Percentiles rank a stretch among this genome's conserved stretches.
Evolutionary conservation across 2,113 vertebrate genomes (phyloP).

Genomic region (Cephalopholis sonnerati): DNA sequence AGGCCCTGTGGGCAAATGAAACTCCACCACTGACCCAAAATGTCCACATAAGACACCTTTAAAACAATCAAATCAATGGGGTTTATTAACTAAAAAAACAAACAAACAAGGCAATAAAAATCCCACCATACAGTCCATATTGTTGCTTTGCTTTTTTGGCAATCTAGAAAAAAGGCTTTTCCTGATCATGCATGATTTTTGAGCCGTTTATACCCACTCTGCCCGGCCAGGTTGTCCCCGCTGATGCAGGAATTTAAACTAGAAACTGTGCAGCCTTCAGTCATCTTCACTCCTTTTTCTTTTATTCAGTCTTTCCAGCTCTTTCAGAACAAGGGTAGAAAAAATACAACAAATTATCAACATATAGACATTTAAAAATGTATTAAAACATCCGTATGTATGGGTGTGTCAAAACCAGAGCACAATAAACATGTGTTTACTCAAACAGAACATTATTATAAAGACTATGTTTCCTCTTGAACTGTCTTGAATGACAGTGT

Average conservation of each 20-base stretch:
- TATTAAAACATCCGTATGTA: not conserved
- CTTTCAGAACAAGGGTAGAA: not conserved
- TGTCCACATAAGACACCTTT: too few species aligned
- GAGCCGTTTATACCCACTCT: not conserved
- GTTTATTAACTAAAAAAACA: too few species aligned
- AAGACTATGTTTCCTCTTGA: too few species aligned
- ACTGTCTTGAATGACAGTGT: too few species aligned
- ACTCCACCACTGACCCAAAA: too few species aligned
- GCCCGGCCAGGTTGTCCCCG: not conserved
- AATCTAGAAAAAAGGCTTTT: not conserved
- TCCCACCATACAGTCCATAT: too few species aligned
- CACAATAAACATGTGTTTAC: too few species aligned
- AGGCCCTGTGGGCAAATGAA: too few species aligned
- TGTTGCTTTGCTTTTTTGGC: not conserved
- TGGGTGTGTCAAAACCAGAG: not conserved
- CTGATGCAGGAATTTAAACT: slow-evolving; percentile 18
- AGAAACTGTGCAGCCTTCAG: not conserved
- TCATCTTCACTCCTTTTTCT: not conserved
- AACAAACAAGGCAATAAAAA: too few species aligned
- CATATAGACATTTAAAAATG: not conserved
- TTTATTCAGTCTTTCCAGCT: not conserved
- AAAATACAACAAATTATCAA: not conserved
- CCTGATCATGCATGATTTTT: not conserved
- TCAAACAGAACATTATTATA: too few species aligned
- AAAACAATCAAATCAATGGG: too few species aligned